phyloP scores from a whole-genome alignment of 2,113 vertebrate species.

The Salminus brasiliensis region DNA sequence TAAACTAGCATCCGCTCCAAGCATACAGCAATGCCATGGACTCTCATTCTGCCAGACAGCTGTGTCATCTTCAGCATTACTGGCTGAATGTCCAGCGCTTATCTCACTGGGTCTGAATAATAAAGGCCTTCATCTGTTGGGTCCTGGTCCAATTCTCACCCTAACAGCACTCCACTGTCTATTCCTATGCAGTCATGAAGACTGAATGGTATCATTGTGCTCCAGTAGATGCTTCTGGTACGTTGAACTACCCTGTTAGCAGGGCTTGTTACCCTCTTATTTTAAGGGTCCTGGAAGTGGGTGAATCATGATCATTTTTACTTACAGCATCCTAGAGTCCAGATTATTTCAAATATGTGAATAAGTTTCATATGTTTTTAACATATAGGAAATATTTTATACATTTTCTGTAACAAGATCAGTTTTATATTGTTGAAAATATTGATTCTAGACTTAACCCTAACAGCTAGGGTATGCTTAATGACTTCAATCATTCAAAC shows the following conservation, averaged over 20 bases:
- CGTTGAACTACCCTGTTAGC: background rate
- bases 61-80: background rate
- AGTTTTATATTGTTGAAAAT: too few relatives aligned
- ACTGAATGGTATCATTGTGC: constrained; percentile 56
- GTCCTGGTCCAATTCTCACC: constrained; percentile 48
- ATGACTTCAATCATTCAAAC: too few relatives aligned
- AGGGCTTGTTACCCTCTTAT: too few relatives aligned
- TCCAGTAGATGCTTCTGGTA: constrained; percentile 5
- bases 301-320: too few relatives aligned
- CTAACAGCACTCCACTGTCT: constrained; percentile 51
- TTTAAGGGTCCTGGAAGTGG: too few relatives aligned
- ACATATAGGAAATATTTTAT: too few relatives aligned
- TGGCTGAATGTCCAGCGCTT: background rate
- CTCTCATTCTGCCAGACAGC: background rate
- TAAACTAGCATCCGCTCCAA: background rate
- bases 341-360: too few relatives aligned
- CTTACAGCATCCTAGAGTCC: too few relatives aligned
- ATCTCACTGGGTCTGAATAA: constrained; percentile 28
- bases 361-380: too few relatives aligned
- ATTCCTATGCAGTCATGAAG: constrained; percentile 31
- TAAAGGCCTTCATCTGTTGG: constrained; percentile 52
- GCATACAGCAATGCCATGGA: background rate
- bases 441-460: too few relatives aligned
- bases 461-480: too few relatives aligned
- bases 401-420: too few relatives aligned